Conservation (phyloP, 2,113 vertebrate species). For the Varanus komodoensis region DNA sequence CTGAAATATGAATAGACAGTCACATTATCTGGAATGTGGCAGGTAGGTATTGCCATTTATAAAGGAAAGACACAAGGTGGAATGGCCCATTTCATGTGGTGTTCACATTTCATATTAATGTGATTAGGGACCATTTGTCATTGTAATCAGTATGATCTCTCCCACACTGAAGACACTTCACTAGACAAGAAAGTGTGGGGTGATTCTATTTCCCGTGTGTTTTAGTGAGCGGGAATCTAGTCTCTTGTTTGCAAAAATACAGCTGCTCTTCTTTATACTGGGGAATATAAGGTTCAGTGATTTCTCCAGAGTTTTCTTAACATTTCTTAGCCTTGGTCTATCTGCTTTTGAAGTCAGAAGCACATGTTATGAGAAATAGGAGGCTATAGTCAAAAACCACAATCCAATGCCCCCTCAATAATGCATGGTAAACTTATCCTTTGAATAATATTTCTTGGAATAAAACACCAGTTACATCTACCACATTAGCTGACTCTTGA, state of each 20-base stretch:
- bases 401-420: background rate
- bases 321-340: background rate
- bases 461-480: too few relatives aligned
- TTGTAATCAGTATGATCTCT: slow-evolving; percentile 65
- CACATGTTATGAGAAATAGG: background rate
- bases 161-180: slow-evolving; percentile 25
- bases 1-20: slow-evolving; percentile 66
- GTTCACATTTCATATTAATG: slow-evolving; percentile 67
- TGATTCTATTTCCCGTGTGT: slow-evolving; percentile 28
- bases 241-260: background rate
- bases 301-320: background rate
- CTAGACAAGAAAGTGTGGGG: slow-evolving; percentile 8
- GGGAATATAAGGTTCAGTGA: background rate
- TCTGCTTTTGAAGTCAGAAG: background rate
- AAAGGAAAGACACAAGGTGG: slow-evolving; percentile 63
- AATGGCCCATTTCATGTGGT: slow-evolving; percentile 39
- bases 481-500: background rate
- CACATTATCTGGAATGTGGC: slow-evolving; percentile 56
- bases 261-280: background rate
- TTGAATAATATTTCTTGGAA: background rate
- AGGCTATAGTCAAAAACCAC: background rate
- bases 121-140: slow-evolving; percentile 65
- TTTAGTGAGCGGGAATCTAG: background rate
- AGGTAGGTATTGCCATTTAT: slow-evolving; percentile 68
- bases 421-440: background rate